phyloP scores from a whole-genome alignment of 2,797 vertebrate genomes.

The Steatocranus sp. region DNA sequence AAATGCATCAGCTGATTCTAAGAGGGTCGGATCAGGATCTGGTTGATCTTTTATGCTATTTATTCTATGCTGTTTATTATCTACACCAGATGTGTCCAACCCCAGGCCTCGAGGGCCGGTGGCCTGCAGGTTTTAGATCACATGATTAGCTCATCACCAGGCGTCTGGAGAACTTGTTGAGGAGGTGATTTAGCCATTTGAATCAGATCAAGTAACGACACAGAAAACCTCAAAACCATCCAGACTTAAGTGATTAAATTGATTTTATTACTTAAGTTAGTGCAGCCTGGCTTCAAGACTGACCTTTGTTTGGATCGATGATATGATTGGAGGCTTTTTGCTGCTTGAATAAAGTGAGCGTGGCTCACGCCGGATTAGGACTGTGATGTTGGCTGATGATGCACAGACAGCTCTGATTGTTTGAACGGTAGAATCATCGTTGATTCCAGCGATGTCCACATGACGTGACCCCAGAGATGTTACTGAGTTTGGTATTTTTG shows the following conservation, averaged over 20 bases:
- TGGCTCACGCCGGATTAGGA: accelerated
- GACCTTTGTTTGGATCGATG: background rate
- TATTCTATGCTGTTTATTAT: background rate
- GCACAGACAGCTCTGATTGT: background rate
- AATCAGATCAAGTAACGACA: background rate
- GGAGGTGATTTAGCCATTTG: accelerated
- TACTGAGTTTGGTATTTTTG: background rate
- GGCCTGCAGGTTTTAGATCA: background rate
- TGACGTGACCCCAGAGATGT: background rate
- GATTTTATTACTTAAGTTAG: background rate
- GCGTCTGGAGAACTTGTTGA: background rate
- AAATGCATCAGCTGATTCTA: background rate
- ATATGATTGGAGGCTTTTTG: background rate
- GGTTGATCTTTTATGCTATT: background rate
- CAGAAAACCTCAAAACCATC: background rate
- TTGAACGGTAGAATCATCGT: background rate
- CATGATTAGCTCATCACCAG: background rate
- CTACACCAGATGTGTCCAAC: accelerated
- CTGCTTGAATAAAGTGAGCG: accelerated
- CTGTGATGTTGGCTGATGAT: accelerated
- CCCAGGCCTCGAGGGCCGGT: background rate
- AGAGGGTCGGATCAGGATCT: background rate
- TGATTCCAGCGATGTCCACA: background rate
- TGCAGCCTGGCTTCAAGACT: background rate
- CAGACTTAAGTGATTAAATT: background rate